phyloP scores from a whole-genome alignment of 2,888 invertebrate genomes.

The Pachymerium ferrugineum region DNA sequence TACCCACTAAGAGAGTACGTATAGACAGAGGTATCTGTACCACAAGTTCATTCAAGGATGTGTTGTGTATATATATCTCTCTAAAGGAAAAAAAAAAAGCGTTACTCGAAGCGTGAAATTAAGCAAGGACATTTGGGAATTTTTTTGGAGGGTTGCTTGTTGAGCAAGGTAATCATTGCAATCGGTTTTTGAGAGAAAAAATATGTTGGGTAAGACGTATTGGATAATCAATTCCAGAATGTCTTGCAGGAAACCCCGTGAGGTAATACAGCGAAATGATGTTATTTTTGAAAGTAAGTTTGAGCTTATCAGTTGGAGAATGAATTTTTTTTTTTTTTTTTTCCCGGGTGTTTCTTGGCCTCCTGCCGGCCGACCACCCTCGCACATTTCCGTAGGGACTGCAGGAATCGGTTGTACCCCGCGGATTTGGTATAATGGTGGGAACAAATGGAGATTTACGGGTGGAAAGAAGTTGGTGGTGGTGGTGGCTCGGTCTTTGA shows the following conservation, averaged over 20 bases:
- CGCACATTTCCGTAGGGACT: background rate
- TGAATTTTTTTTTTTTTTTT: too few species aligned
- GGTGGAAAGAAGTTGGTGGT: background rate
- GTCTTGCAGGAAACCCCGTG: slow-evolving; percentile 1
- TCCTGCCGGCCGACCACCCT: background rate
- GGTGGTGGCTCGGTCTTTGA: background rate
- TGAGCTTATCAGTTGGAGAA: slow-evolving; percentile 7
- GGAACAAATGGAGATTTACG: slow-evolving; percentile 18
- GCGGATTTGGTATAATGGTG: background rate
- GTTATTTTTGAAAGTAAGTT: slow-evolving; percentile 7
- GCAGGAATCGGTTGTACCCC: background rate
- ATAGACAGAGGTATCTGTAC: background rate
- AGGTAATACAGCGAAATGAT: background rate
- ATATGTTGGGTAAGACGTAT: background rate
- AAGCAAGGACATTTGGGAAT: background rate
- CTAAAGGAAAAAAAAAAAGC: too few species aligned
- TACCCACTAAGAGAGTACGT: background rate
- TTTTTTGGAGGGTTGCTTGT: background rate
- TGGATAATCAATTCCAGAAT: slow-evolving; percentile 5
- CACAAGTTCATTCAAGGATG: too few species aligned
- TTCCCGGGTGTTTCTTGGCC: too few species aligned
- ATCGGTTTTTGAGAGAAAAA: background rate
- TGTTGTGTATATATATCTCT: too few species aligned
- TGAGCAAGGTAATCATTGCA: slow-evolving; percentile 6
- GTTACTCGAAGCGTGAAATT: slow-evolving; percentile 1